Evolutionary conservation across 1,140 invertebrate species (phyloP), one percentile per base, ranked within the genome.

Genomic region (Orchesella cincta): DNA sequence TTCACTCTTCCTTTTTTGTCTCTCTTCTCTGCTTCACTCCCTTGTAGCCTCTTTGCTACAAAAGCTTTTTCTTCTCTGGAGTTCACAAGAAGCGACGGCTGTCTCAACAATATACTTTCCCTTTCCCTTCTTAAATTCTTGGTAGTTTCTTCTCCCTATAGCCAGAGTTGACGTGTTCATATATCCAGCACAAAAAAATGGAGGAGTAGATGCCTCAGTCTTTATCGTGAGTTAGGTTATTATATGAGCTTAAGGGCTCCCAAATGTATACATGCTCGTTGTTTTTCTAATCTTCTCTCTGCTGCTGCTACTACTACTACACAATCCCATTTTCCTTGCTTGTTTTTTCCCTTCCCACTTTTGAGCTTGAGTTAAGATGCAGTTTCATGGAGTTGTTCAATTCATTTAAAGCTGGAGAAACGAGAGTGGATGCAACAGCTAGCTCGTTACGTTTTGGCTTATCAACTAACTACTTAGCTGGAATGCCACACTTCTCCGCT

Each of bases 231-330:
- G n/a, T n/a, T n/a, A n/a, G n/a, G n/a, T n/a, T 33, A 67, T 67
- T 67, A 33, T 67, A 67, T 29, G 33, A 67, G 26, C 28, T 67
- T 29, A 67, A 67, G 62, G 62, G 62, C 62, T 67, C 62, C 62
- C 62, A 29, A 31, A 67, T 67, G 62, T 67, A 67, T 67, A 67
- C 62, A 29, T 67, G n/a, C 31, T 29, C 62, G 8, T 31, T 67
- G 26, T 67, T 67, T 67, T 67, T 67, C 62, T 67, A 67, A 67
- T 67, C 62, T 67, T 67, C 62, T 57, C 52, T 46, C 39, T 46
- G 5, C 18, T 18, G 5, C 39, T 46, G 5, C 18, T 18, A 8
- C 39, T 8, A 46, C 39, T n/a, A 57, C 12, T 46, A 57, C 52
- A 57, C 62, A 67, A 67, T 67, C 62, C 33, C 14, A n/a, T 67